Base-by-base conservation (phyloP, 2,888 invertebrate genomes). In the Portevinia maculata region DNA sequence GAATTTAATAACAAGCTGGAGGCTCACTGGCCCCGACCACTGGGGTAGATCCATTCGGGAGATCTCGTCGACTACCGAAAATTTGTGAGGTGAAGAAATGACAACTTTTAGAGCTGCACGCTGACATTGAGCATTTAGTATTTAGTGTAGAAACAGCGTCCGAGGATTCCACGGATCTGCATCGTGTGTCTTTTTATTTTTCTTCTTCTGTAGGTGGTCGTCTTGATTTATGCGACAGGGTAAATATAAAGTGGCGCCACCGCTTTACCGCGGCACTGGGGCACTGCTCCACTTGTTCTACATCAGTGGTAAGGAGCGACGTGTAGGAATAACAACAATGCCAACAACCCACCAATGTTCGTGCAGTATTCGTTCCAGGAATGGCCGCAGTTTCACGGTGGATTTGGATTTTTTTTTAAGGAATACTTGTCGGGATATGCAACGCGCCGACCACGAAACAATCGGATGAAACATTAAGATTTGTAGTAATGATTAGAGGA, bases 41-140 rank as follows among this genome's bases (percentile, higher is more conserved):
- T 32, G 39, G 41, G 28, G 15, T 28, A 21, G 17, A 53, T 57
- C 53, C 46, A n/a, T 53, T 52, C 21, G 44, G 34, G 37, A 59
- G 46, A 44, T 34, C 57, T 19, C 44, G 1, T 11, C 44, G 69
- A 62, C 81, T 81, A 71, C 75, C 81, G 81, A 78, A 83, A 76
- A 83, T 83, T 83, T 83, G 83, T 78, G 78, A 83, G 78, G 83
- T 83, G 83, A 83, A 78, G 78, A 83, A 83, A 83, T 83, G 83
- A 83, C 83, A 83, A 83, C 83, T 83, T 76, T 73, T 71, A 83
- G 83, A 73, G 78, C 65, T 78, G 71, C 67, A 78, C 46, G 71
- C 83, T 78, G 83, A 83, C 83, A 78, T 83, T 83, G 62, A 71
- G 76, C 65, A 65, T 83, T 76, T 83, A 67, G 76, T 70, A 32